These are phyloP conservation scores for Drosophila longiperda DNA, from an alignment of 2,888 invertebrate genomes.

Conservation along the genomic window DNA sequence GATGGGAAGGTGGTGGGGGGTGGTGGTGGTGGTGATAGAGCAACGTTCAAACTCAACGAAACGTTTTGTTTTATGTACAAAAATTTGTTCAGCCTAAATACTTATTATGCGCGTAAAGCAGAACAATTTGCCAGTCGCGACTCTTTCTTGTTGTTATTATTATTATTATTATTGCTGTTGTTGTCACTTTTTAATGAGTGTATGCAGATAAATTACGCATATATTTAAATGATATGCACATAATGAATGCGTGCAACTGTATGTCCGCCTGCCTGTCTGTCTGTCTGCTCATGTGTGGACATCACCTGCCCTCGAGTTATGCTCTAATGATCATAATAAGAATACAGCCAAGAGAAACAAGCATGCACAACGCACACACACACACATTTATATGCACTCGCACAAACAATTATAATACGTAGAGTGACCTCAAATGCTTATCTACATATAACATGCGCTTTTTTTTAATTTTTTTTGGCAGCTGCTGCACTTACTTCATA, in stretches of 20 bases:
- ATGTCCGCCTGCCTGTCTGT: conserved; percentile 26
- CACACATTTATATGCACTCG: conserved; percentile 19
- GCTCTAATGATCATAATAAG: conserved; percentile 73
- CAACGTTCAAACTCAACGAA: conserved; percentile 31
- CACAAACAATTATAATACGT: conserved; percentile 24
- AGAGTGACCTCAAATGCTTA: conserved; percentile 74
- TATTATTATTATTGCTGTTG: conserved; percentile 11
- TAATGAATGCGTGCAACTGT: conserved; percentile 69
- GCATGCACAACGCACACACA: conserved; percentile 21
- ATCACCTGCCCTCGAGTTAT: conserved; percentile 78
- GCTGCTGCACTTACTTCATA: conserved; percentile 62
- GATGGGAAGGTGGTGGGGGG: conserved; percentile 6
- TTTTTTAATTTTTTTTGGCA: conserved; percentile 58
- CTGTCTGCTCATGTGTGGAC: conserved; percentile 62
- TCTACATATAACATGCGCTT: conserved; percentile 77
- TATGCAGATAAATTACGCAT: conserved; percentile 27
- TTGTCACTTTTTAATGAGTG: conserved; percentile 48
- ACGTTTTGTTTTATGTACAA: conserved; percentile 48
- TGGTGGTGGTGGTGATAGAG: conserved; percentile 8
- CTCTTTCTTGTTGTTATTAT: conserved; percentile 1
- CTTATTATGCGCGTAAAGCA: conserved; percentile 58
- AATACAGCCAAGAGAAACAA: conserved; percentile 53
- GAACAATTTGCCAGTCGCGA: conserved; percentile 60
- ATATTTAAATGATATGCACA: conserved; percentile 37
- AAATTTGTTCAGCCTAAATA: conserved; percentile 47